Evolutionary conservation across 2,888 invertebrate genomes (phyloP).

Genomic region (Acanthacorydalis orientalis): DNA sequence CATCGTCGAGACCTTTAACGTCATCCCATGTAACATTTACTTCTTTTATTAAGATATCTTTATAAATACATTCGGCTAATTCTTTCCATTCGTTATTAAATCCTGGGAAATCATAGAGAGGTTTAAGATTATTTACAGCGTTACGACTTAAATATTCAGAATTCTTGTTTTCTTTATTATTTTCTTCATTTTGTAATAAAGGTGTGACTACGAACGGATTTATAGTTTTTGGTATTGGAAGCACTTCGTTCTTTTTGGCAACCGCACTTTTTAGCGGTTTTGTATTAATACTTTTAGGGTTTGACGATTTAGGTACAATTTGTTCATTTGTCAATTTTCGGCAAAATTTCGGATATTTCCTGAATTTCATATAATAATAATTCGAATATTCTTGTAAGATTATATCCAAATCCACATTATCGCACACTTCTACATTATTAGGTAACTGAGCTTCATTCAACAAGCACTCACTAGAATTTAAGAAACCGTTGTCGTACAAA

Average conservation of each 20-base stretch:
- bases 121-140: slow-evolving; percentile 6
- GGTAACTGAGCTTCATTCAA: slow-evolving; percentile 55
- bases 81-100: slow-evolving; percentile 41
- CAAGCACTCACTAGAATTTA: slow-evolving; percentile 45
- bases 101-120: slow-evolving; percentile 18
- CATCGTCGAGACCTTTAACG: slow-evolving; percentile 56
- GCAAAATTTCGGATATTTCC: slow-evolving; percentile 69
- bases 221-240: slow-evolving; percentile 6
- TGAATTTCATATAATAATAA: slow-evolving; percentile 71
- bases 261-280: slow-evolving; percentile 8
- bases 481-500: slow-evolving; percentile 46
- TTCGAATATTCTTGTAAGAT: slow-evolving; percentile 79
- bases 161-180: slow-evolving; percentile 3
- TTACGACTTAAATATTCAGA: background rate
- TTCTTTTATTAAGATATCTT: slow-evolving; percentile 40
- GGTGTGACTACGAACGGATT: slow-evolving; percentile 14
- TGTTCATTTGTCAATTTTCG: slow-evolving; percentile 25
- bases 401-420: slow-evolving; percentile 79
- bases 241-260: background rate
- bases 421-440: slow-evolving; percentile 59
- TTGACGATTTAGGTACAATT: slow-evolving; percentile 11
- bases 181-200: slow-evolving; percentile 10
- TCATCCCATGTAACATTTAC: slow-evolving; percentile 63
- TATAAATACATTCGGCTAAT: slow-evolving; percentile 45
- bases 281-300: slow-evolving; percentile 6